Base-by-base conservation (phyloP, 2,888 invertebrate genomes). In the Calameuta idolon region DNA sequence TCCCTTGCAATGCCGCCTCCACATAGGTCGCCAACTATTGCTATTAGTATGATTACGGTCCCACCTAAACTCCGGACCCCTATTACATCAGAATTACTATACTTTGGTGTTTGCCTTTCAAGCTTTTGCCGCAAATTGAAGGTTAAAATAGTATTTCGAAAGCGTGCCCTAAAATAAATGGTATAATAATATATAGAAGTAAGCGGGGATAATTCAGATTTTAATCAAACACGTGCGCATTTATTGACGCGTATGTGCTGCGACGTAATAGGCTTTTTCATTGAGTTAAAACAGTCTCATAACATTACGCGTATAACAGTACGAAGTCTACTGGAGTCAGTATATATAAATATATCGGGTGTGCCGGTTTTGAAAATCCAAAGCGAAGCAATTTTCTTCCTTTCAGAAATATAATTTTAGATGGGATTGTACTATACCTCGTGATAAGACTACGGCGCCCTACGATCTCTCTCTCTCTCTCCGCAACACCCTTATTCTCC, bases 361-460 rank as follows among this genome's bases (percentile, higher is more conserved):
- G 15, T 40, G 15, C 15, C 40, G 40, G 40, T 40, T 40, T 40
- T 40, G 40, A 4, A 40, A 40, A 40, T 40, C 2, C 40, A 80
- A 81, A 82, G 79, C 81, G 82, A 86, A 88, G 89, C 88, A 87
- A 87, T 89, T 89, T 88, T 88, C 87, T 86, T 86, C 87, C 87
- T 87, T 88, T 69, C 86, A 84, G 87, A 89, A 89, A 89, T 90
- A 90, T 90, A 89, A 90, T 90, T 90, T 90, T 90, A 87, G 82
- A 76, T 81, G 82, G 85, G 84, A 82, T 82, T 82, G 83, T 40
- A 85, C 85, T 85, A 84, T 88, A 86, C 86, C 85, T 37, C 85
- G 80, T 89, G 90, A 90, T 89, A 90, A 89, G 89, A 88, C 86
- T 87, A 83, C 83, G 79, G 82, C 83, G 78, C 85, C 88, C 87